phyloP scores from a whole-genome alignment of 2,888 invertebrate genomes.

The Epinotia ramella region DNA sequence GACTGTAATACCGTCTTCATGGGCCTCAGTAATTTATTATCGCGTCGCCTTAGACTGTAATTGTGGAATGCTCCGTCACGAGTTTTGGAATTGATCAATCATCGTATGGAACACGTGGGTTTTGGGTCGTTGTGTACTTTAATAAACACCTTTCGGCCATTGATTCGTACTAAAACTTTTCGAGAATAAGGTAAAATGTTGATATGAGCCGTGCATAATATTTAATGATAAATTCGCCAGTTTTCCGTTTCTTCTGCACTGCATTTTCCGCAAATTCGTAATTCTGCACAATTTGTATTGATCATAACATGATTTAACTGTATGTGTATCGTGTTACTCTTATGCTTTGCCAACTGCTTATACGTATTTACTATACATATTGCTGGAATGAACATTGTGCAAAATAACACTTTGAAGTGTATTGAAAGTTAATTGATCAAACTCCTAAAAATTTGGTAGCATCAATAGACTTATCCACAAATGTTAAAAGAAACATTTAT shows the following conservation, averaged over 20 bases:
- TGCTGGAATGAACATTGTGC: background rate
- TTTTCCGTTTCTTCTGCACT: too few relatives aligned
- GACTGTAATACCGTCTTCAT: constrained; percentile 69
- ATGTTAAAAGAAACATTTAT: background rate
- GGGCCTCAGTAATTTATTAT: constrained; percentile 67
- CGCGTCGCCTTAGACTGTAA: constrained; percentile 50
- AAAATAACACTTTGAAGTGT: background rate
- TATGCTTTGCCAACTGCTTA: too few relatives aligned
- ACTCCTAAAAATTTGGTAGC: too few relatives aligned
- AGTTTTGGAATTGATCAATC: constrained; percentile 42
- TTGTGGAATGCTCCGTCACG: constrained; percentile 49
- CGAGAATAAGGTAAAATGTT: too few relatives aligned
- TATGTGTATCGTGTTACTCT: too few relatives aligned
- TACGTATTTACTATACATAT: background rate
- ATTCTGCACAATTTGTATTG: too few relatives aligned
- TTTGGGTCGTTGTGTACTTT: constrained; percentile 8
- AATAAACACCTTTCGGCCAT: constrained; percentile 9
- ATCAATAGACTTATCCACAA: background rate
- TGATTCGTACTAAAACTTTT: background rate
- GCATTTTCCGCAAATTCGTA: too few relatives aligned
- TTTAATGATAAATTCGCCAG: too few relatives aligned
- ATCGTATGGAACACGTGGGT: constrained; percentile 27
- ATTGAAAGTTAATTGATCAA: background rate
- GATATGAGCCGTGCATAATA: too few relatives aligned
- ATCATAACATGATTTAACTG: too few relatives aligned